Evolutionary conservation across 2,797 vertebrate genomes (phyloP), one percentile per base, ranked within the genome.

Genomic region (Thamnophis elegans): DNA sequence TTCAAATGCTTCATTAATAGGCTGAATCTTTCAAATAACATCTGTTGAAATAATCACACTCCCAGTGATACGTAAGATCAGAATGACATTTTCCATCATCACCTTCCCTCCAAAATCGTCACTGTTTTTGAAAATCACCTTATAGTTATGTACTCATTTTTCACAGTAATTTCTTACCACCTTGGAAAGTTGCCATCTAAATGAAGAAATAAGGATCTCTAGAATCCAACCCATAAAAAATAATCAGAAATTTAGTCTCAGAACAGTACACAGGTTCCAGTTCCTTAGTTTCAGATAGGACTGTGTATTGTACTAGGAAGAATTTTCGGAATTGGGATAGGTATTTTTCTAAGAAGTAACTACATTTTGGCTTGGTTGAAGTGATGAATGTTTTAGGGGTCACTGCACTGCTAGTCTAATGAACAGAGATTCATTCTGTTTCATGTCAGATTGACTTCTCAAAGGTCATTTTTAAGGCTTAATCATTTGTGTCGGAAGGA

Each of bases 381-480:
- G 25, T 68, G 78, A 90, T 62, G 59, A 92, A 14, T 86, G 47
- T 26, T 90, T 12, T 68, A 54, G 20, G 16, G 42, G 20, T 55
- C 56, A 47, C 4, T 90, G 51, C 20, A 55, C 26, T 65, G 16
- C 32, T 51, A 86, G 13, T 60, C 42, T 68, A 51, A 92, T 85
- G 51, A 78, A 92, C 58, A 65, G 32, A 92, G 53, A 86, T 65
- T 86, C 51, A 56, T 92, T 92, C 73, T 89, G n/a, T 86, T 86
- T 89, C 87, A 89, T 62, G 28, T 28, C 20, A 92, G 20, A 54
- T 58, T 60, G 89, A 14, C 91, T 92, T 85, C 82, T 92, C 56
- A 55, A 89, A 51, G 60, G 73, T 89, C 58, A 85, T 65, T 92
- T 86, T 56, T 51, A 92, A 60, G 32, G 16, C 47, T 85, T 89